Conservation (phyloP, 2,797 vertebrate genomes). For the Pseudochaenichthys georgianus region DNA sequence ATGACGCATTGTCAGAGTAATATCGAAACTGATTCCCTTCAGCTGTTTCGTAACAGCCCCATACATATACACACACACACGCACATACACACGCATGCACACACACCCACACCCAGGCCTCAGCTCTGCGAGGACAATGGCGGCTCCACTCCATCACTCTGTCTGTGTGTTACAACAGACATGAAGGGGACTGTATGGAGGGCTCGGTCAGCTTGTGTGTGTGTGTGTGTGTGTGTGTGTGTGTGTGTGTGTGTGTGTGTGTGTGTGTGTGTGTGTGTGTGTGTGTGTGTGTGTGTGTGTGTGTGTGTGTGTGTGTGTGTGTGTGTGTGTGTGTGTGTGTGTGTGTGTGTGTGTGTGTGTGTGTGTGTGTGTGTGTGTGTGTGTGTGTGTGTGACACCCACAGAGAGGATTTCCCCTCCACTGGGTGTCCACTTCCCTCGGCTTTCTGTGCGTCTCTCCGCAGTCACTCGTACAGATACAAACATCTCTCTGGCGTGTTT, state of each 20-base stretch:
- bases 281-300: too few relatives aligned
- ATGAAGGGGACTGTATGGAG: slow-evolving; percentile 16
- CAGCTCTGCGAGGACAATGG: slow-evolving; percentile 72
- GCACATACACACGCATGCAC: slow-evolving; percentile 48
- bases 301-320: too few relatives aligned
- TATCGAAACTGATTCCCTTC: too few relatives aligned
- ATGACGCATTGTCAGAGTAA: too few relatives aligned
- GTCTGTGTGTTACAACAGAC: slow-evolving; percentile 56
- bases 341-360: slow-evolving; percentile 36
- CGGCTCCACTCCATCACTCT: slow-evolving; percentile 72
- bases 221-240: slow-evolving; percentile 30
- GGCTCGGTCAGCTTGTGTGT: background rate
- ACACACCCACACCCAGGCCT: slow-evolving; percentile 44
- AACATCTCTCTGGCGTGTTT: background rate
- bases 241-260: slow-evolving; percentile 26
- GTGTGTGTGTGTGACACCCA: too few relatives aligned
- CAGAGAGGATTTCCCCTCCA: slow-evolving; percentile 71
- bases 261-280: too few relatives aligned
- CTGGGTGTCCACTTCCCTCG: slow-evolving; percentile 66
- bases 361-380: slow-evolving; percentile 30
- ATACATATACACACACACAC: slow-evolving; percentile 48
- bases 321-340: too few relatives aligned
- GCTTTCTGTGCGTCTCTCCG: slow-evolving; percentile 47
- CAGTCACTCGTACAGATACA: slow-evolving; percentile 11
- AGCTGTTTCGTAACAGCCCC: too few relatives aligned